A percentile compares a stretch with the other conserved stretches of the same genome.
Conservation (phyloP, 2,113 vertebrate species). For the Platanista minor region DNA sequence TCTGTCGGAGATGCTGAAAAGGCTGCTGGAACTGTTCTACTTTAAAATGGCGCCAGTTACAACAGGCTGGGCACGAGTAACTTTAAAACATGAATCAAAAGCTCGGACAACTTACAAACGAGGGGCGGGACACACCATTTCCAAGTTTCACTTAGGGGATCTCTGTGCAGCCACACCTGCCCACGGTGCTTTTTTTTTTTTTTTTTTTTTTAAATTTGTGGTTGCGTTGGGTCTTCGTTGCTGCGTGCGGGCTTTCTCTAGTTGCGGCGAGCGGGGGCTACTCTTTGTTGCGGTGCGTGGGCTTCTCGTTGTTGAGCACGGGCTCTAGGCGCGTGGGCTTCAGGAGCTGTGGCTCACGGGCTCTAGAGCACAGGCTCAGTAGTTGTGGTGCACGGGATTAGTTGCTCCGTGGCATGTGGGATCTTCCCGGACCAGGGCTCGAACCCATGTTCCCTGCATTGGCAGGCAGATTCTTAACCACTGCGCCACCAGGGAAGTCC, state of each 20-base stretch:
- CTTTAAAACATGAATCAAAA: not conserved
- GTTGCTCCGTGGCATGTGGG: accelerated
- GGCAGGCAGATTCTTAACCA: not conserved
- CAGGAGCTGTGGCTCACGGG: not conserved
- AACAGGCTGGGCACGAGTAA: not conserved
- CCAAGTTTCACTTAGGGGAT: not conserved
- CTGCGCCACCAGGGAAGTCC: too few relatives aligned
- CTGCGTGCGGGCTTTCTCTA: too few relatives aligned
- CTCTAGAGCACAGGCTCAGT: not conserved
- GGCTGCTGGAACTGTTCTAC: not conserved
- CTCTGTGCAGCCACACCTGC: too few relatives aligned
- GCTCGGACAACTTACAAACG: not conserved
- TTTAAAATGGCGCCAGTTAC: not conserved
- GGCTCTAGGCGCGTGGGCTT: not conserved
- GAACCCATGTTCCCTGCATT: not conserved
- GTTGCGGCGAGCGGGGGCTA: too few relatives aligned
- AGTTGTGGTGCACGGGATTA: accelerated
- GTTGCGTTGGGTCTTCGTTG: not conserved
- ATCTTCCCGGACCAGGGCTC: accelerated
- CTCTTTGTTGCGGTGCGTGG: not conserved
- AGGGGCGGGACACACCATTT: accelerated
- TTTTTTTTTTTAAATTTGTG: accelerated
- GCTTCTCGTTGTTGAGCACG: not conserved
- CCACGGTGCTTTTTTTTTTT: accelerated
- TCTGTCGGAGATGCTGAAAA: not conserved